Conservation (phyloP, 2,888 invertebrate genomes). For the Drosophila meridiana region DNA sequence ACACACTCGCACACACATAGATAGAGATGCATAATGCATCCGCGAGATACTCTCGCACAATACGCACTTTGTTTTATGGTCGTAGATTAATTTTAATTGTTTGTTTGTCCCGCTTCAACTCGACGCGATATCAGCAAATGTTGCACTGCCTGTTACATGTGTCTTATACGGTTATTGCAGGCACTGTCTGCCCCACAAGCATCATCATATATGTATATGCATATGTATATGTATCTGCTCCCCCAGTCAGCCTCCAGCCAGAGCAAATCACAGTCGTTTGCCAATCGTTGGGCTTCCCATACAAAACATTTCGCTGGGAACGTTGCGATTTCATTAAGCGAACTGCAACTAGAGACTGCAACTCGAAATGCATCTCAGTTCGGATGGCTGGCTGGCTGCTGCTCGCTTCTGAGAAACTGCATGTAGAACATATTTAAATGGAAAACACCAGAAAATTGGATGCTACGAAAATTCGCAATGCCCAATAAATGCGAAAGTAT, state of each 20-base stretch:
- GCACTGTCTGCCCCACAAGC: conserved; percentile 40
- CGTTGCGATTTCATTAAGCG: conserved; percentile 73
- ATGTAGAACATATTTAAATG: conserved; percentile 31
- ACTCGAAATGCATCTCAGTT: conserved; percentile 23
- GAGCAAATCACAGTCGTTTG: conserved; percentile 68
- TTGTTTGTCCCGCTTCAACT: conserved; percentile 63
- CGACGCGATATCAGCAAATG: conserved; percentile 64
- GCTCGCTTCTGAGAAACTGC: conserved; percentile 34
- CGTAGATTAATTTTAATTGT: conserved; percentile 80
- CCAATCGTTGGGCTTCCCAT: conserved; percentile 65
- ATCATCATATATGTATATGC: not conserved
- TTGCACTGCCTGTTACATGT: conserved; percentile 60
- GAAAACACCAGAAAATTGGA: conserved; percentile 16
- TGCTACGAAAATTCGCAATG: conserved; percentile 12
- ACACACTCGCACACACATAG: conserved; percentile 11
- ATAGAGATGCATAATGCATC: conserved; percentile 61
- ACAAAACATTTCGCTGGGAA: conserved; percentile 59
- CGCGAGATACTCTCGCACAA: conserved; percentile 39
- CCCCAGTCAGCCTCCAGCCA: conserved; percentile 17
- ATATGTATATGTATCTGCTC: conserved; percentile 44
- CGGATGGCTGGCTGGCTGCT: not conserved
- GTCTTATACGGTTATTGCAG: conserved; percentile 42
- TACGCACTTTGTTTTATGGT: conserved; percentile 76
- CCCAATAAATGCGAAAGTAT: conserved; percentile 39
- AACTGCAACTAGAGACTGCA: conserved; percentile 19